Percentiles rank a stretch among this genome's conserved stretches.
phyloP scores from a whole-genome alignment of 2,113 vertebrate species.

The Apeltes quadracus region DNA sequence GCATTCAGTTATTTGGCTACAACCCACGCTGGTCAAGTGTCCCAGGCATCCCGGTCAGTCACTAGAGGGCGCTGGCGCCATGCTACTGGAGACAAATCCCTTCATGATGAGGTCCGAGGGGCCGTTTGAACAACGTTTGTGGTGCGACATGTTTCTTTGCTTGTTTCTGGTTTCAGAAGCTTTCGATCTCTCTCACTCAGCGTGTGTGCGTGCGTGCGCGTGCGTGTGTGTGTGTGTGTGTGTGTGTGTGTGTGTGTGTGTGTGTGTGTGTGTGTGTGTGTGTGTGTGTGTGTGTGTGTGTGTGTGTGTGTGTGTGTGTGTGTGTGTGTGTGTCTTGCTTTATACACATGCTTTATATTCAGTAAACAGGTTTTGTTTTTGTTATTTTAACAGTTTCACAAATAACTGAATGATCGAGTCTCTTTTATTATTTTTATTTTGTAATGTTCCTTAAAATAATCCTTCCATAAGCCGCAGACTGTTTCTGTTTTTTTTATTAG shows the following conservation, averaged over 20 bases:
- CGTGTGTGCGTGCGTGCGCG: constrained; percentile 4
- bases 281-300: too few species aligned
- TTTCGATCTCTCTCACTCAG: constrained; percentile 20
- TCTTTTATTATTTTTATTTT: background rate
- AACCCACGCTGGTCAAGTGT: constrained; percentile 1
- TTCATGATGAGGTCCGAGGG: background rate
- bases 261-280: background rate
- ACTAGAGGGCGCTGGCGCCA: constrained; percentile 71
- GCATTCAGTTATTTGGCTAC: constrained; percentile 24
- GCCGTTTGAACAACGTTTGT: background rate
- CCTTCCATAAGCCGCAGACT: background rate
- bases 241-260: constrained; percentile 4
- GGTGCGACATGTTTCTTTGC: constrained; percentile 38
- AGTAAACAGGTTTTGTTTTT: background rate
- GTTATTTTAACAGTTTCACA: background rate
- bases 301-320: too few species aligned
- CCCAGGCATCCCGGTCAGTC: constrained; percentile 29
- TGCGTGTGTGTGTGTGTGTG: constrained; percentile 12
- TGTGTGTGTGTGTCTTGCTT: too few species aligned
- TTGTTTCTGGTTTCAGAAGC: constrained; percentile 33
- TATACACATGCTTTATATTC: background rate
- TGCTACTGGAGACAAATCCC: background rate
- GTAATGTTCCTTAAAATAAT: background rate
- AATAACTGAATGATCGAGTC: background rate
- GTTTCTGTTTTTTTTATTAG: background rate